Percentiles rank a stretch among this genome's conserved stretches.
Conservation (phyloP, 2,113 vertebrate species). For the Mus pahari region DNA sequence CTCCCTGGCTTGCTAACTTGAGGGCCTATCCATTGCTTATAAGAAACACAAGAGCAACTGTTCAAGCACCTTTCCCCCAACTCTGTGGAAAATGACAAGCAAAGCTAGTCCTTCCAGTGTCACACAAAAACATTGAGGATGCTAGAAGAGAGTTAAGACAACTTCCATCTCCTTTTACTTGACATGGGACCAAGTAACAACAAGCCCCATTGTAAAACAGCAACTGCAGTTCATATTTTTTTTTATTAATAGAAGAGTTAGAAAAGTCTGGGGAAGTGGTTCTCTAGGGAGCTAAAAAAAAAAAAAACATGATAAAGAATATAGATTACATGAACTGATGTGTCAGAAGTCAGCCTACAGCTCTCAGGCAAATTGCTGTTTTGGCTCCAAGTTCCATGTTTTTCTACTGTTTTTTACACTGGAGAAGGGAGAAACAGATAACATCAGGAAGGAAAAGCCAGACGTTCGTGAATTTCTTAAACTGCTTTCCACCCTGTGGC, state of each 20-base stretch:
- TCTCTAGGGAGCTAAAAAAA: background rate
- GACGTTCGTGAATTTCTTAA: background rate
- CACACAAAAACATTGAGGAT: background rate
- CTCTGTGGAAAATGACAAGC: background rate
- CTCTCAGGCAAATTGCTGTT: background rate
- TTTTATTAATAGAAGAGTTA: background rate
- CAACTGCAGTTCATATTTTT: background rate
- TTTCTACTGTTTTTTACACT: background rate
- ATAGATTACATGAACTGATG: background rate
- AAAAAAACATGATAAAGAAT: background rate
- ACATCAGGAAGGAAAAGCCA: background rate
- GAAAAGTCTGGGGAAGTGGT: background rate
- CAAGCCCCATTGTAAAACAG: background rate
- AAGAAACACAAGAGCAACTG: background rate
- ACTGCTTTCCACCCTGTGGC: background rate
- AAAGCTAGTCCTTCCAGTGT: background rate
- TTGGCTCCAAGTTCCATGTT: background rate
- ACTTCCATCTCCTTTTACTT: background rate
- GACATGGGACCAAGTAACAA: background rate
- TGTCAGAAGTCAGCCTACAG: background rate
- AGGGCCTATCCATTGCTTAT: background rate
- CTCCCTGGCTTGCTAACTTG: background rate
- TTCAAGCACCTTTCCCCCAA: background rate
- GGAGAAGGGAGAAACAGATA: background rate
- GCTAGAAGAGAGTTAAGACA: background rate